Evolutionary conservation across 1,140 invertebrate genomes (phyloP).

Genomic region (Ectropis grisescens): DNA sequence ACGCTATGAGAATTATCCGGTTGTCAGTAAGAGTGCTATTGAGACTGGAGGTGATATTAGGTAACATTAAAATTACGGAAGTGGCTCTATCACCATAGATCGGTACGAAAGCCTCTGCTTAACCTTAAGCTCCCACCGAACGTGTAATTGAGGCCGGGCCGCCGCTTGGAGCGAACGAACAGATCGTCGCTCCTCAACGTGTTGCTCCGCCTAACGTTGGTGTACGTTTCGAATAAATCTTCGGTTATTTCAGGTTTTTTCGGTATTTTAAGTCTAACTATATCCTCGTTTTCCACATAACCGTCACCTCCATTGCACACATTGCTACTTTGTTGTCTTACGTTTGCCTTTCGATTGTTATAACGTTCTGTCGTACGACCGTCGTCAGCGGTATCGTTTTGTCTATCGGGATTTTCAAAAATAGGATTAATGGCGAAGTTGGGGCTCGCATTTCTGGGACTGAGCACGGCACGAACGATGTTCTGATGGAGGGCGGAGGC

Average conservation of each 20-base stretch:
- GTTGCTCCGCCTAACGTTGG: conserved; percentile 54
- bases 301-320: conserved; percentile 44
- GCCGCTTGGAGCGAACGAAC: conserved; percentile 35
- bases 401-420: conserved; percentile 57
- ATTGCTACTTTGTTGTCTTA: conserved; percentile 35
- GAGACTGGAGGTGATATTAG: conserved; percentile 24
- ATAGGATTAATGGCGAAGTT: conserved; percentile 78
- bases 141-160: conserved; percentile 40
- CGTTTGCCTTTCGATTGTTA: conserved; percentile 26
- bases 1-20: not conserved
- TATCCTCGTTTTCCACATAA: conserved; percentile 60
- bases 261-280: conserved; percentile 66
- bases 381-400: conserved; percentile 32
- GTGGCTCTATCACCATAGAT: conserved; percentile 45
- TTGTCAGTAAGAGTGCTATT: conserved; percentile 29
- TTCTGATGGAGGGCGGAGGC: conserved; percentile 71
- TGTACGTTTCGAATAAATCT: conserved; percentile 60
- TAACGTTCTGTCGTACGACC: conserved; percentile 19
- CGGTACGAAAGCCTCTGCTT: conserved; percentile 51
- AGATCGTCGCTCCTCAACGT: conserved; percentile 46
- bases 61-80: conserved; percentile 15
- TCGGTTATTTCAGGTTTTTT: conserved; percentile 58
- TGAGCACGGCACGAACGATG: conserved; percentile 72
- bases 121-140: conserved; percentile 62
- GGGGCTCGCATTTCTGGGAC: conserved; percentile 72